Evolutionary conservation across 2,113 vertebrate genomes (phyloP).

Genomic region (Chaetura pelagica): DNA sequence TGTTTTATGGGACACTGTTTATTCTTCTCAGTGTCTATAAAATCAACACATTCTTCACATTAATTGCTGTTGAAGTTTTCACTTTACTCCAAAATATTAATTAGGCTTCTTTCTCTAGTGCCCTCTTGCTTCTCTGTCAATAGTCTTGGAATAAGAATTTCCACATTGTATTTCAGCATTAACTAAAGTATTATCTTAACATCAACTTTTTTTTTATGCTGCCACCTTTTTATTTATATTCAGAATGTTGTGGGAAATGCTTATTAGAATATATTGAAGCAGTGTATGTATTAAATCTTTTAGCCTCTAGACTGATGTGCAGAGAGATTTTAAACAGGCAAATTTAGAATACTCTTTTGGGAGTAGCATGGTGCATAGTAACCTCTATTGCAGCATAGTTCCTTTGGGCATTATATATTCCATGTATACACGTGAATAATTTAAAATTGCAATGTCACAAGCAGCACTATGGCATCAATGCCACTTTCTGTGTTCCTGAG

Average conservation of each 20-base stretch:
- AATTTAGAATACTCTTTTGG: not conserved
- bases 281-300: not conserved
- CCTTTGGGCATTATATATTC: not conserved
- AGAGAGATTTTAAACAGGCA: not conserved
- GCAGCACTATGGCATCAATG: not conserved
- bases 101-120: constrained; percentile 34
- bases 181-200: not conserved
- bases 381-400: not conserved
- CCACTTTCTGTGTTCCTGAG: not conserved
- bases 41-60: constrained; percentile 9
- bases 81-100: constrained; percentile 19
- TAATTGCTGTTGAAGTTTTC: constrained; percentile 35
- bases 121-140: not conserved
- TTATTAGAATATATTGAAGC: not conserved
- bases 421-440: not conserved
- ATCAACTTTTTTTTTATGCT: not conserved
- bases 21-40: constrained; percentile 50
- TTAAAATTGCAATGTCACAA: not conserved
- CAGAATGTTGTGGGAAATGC: not conserved
- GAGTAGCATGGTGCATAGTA: not conserved
- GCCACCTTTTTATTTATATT: not conserved
- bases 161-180: not conserved
- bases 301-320: not conserved
- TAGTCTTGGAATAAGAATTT: constrained; percentile 40
- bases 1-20: constrained; percentile 33